A percentile compares a stretch with the other conserved stretches of the same genome.
These are phyloP conservation scores for Yoshiicerus persimilis DNA, from an alignment of 1,140 invertebrate genomes.

Conservation along the genomic window DNA sequence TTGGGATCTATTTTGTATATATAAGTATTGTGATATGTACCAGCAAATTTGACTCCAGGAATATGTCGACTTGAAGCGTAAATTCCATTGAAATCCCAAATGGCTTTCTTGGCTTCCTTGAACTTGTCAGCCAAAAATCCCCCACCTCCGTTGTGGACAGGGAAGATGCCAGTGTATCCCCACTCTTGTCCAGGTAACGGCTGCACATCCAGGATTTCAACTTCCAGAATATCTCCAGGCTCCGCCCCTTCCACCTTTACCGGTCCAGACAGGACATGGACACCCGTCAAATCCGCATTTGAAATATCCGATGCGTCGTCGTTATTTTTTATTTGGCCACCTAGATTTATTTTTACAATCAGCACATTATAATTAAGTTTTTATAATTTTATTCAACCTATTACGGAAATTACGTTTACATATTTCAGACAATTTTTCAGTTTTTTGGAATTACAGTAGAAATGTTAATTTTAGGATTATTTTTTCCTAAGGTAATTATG, in stretches of 20 bases:
- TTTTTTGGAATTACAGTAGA: no score
- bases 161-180: constrained; percentile 40
- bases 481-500: no score
- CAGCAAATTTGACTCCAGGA: constrained; percentile 36
- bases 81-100: constrained; percentile 46
- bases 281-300: not conserved
- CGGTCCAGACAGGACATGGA: constrained; percentile 38
- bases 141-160: constrained; percentile 25
- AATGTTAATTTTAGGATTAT: no score
- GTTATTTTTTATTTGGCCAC: constrained; percentile 38
- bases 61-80: constrained; percentile 42
- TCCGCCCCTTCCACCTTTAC: constrained; percentile 36
- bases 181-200: constrained; percentile 30
- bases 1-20: not conserved
- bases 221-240: constrained; percentile 42
- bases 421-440: no score
- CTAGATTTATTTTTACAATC: no score
- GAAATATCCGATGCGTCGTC: constrained; percentile 28
- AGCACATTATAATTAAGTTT: no score
- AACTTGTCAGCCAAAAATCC: constrained; percentile 8
- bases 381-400: no score
- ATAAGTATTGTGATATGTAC: not conserved
- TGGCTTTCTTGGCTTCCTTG: constrained; percentile 20
- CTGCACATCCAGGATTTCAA: constrained; percentile 39
- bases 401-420: no score